Conservation (phyloP, 2,888 invertebrate species). For the Gerris lacustris region DNA sequence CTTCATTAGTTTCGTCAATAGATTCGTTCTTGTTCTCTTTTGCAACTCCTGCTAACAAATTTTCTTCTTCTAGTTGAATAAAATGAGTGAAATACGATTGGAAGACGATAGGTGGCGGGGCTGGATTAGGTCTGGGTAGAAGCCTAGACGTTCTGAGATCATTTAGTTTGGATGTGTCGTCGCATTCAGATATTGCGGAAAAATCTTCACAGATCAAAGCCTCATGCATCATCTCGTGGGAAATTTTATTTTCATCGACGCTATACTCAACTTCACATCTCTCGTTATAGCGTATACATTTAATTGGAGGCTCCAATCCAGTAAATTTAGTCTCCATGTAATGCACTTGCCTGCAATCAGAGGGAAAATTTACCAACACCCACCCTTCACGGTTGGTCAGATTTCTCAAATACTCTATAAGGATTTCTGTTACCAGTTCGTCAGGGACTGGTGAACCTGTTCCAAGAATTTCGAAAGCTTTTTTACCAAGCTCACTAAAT, state of each 20-base stretch:
- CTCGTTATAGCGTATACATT: not conserved
- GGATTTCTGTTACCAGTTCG: slow-evolving; percentile 44
- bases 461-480: slow-evolving; percentile 44
- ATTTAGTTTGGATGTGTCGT: not conserved
- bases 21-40: not conserved
- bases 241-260: not conserved
- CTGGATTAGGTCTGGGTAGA: slow-evolving; percentile 8
- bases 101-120: not conserved
- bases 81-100: slow-evolving; percentile 14
- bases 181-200: not conserved
- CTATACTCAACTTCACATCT: not conserved
- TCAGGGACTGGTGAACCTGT: slow-evolving; percentile 45
- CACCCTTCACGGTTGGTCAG: slow-evolving; percentile 44
- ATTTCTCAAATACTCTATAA: slow-evolving; percentile 48
- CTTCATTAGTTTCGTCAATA: not conserved
- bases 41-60: not conserved
- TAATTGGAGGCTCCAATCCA: slow-evolving; percentile 40
- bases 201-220: not conserved
- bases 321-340: slow-evolving; percentile 48
- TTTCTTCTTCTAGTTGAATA: not conserved
- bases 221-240: not conserved
- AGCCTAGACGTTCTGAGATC: slow-evolving; percentile 10
- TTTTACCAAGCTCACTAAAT: slow-evolving; percentile 45
- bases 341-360: slow-evolving; percentile 45
- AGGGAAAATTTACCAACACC: slow-evolving; percentile 53